Base-by-base conservation (phyloP, 2,888 invertebrate genomes). In the Epirrhoe alternata region DNA sequence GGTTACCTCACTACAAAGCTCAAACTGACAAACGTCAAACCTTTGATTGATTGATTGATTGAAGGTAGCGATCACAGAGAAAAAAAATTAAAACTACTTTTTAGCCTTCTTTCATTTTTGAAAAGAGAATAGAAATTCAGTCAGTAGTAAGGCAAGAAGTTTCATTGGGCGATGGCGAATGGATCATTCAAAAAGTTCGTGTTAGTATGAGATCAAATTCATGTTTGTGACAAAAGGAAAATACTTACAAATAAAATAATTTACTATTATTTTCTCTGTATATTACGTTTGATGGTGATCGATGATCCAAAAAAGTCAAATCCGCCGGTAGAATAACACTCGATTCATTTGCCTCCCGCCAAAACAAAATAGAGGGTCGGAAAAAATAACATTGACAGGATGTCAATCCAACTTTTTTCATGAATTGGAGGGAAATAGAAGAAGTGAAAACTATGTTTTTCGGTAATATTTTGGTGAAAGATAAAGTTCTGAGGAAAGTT, bases 361-460 rank as follows among this genome's bases (percentile, higher is more conserved):
- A 45, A n/a, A 49, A 49, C 8, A 64, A 59, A 54, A 42, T 3
- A 51, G 56, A 52, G 35, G 61, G 47, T 57, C 30, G 10, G 24
- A 55, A 54, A 24, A 30, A 54, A 66, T 33, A 30, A 45, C 58
- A 55, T 6, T 58, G 61, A 53, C 35, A 53, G 10, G n/a, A 60
- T 33, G 24, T 31, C 52, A n/a, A n/a, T n/a, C n/a, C n/a, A 45
- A 56, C 6, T 47, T n/a, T 6, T 52, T 42, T 31, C 16, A 14
- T 12, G 16, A 24, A 16, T 24, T 17, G 10, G 10, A 52, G n/a
- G 10, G 52, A 52, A 17, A 45, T 8, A 24, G 38, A 50, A 35
- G 33, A 58, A 59, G 55, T 51, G 10, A 42, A 35, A 62, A 63
- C 55, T 14, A 67, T 67, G 67, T 67, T 67, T 67, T 63, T 63